These are phyloP conservation scores for Crotalus viridis DNA, from an alignment of 2,113 vertebrate genomes.

Conservation along the genomic window DNA sequence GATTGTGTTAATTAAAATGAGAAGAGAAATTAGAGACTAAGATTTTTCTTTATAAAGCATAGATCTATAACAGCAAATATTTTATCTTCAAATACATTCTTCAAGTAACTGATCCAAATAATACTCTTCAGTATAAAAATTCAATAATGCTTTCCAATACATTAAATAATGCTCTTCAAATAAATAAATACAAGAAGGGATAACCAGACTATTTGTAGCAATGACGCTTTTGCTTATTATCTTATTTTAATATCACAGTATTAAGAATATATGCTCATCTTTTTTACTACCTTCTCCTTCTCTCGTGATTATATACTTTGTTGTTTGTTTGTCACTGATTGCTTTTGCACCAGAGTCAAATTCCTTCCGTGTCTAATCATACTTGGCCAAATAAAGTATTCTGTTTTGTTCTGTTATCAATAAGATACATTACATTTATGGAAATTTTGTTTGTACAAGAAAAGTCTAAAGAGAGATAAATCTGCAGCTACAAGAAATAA, in stretches of 20 bases:
- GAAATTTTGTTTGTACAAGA: not conserved
- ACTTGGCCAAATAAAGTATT: too few relatives aligned
- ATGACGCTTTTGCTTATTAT: too few relatives aligned
- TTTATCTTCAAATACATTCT: not conserved
- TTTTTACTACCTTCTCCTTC: too few relatives aligned
- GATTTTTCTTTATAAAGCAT: not conserved
- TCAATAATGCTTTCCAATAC: not conserved
- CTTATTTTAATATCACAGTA: too few relatives aligned
- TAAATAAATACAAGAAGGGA: not conserved
- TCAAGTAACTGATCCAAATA: too few relatives aligned
- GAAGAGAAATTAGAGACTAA: not conserved
- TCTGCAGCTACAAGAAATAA: not conserved
- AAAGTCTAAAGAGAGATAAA: not conserved
- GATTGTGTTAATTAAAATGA: slow-evolving; percentile 6
- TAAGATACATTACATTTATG: not conserved
- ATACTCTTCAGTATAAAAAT: not conserved
- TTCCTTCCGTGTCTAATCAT: too few relatives aligned
- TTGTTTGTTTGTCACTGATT: too few relatives aligned
- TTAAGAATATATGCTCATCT: too few relatives aligned
- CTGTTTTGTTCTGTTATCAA: not conserved
- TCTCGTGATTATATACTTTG: too few relatives aligned
- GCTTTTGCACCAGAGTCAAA: too few relatives aligned
- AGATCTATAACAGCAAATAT: not conserved
- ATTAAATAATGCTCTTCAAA: not conserved
- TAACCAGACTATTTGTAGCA: not conserved